phyloP scores from a whole-genome alignment of 2,113 vertebrate genomes.

The Aptenodytes forsteri region DNA sequence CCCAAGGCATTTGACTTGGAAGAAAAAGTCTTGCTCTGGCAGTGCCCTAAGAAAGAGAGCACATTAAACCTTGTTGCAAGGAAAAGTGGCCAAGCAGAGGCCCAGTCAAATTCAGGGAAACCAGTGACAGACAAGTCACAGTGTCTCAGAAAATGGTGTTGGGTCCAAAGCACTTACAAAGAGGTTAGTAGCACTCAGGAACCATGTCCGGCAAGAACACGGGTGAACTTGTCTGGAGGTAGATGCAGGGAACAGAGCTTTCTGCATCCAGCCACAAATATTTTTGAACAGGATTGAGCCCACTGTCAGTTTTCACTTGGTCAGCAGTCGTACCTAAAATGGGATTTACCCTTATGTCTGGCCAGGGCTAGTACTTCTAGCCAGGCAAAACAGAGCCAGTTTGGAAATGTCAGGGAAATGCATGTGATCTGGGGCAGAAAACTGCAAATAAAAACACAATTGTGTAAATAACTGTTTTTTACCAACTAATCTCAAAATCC shows the following conservation, averaged over 20 bases:
- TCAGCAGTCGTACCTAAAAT: neutral
- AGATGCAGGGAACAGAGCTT: neutral
- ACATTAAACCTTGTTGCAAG: neutral
- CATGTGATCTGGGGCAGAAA: neutral
- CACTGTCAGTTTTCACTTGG: neutral
- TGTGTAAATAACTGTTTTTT: neutral
- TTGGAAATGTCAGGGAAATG: neutral
- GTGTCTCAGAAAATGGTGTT: neutral
- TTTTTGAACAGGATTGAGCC: neutral
- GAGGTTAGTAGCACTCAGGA: neutral
- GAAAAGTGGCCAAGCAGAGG: neutral
- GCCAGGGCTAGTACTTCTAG: neutral
- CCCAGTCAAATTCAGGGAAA: neutral
- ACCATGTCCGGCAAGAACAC: accelerated
- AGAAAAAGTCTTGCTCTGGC: neutral
- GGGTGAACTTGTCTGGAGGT: neutral
- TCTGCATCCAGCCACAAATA: neutral
- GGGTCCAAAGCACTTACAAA: neutral
- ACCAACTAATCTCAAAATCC: neutral
- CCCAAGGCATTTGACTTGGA: neutral
- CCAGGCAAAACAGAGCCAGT: neutral
- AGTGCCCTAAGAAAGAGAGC: neutral
- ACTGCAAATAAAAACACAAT: neutral
- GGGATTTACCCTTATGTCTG: neutral
- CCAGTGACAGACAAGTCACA: neutral